Conservation (phyloP, 2,113 vertebrate genomes). For the Natator depressus region DNA sequence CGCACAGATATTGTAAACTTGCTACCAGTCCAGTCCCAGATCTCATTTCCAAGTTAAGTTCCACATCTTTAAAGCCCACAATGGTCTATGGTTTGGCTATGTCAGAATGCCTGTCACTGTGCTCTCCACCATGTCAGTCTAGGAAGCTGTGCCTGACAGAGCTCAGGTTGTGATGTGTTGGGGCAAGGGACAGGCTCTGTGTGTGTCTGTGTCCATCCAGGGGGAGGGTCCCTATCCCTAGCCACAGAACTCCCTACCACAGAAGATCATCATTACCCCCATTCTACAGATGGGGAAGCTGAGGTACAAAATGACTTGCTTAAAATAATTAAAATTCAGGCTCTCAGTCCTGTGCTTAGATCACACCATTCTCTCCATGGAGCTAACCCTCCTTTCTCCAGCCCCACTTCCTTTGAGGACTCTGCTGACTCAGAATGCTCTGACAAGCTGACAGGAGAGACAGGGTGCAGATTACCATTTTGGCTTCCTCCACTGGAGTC, state of each 20-base stretch:
- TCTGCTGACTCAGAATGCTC: not conserved
- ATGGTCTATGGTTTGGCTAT: not conserved
- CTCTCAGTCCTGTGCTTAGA: not conserved
- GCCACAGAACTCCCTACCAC: not conserved
- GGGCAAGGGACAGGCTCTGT: not conserved
- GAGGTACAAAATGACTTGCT: not conserved
- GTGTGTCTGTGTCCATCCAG: not conserved
- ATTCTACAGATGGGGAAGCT: slow-evolving; percentile 11
- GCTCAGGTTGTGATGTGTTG: not conserved
- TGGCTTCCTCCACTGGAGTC: slow-evolving; percentile 80
- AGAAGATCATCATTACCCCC: not conserved
- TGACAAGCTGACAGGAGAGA: not conserved
- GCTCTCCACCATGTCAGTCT: not conserved
- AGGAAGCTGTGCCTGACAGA: not conserved
- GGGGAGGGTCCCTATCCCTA: not conserved
- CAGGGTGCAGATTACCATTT: slow-evolving; percentile 77
- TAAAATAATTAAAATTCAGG: not conserved
- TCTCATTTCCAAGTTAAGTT: not conserved
- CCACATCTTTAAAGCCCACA: not conserved
- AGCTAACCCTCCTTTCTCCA: not conserved
- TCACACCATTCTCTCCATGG: not conserved
- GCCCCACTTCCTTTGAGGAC: not conserved
- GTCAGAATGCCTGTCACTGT: not conserved
- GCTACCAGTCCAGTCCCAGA: not conserved
- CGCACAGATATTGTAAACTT: not conserved